phyloP scores from a whole-genome alignment of 2,888 invertebrate species.

The Metallyticus violacea region DNA sequence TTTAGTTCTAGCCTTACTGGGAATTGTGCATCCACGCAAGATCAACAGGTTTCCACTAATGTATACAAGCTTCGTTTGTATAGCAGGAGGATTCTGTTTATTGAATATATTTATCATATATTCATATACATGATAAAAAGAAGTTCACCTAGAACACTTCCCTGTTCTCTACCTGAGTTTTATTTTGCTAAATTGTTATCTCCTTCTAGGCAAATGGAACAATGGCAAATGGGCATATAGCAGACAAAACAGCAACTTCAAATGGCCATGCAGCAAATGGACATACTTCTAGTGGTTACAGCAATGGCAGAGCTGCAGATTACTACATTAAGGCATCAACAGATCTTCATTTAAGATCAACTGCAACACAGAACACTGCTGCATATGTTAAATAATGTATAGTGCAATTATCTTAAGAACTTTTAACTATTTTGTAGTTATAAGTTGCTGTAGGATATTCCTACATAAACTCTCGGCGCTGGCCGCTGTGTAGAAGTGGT shows the following conservation, averaged over 20 bases:
- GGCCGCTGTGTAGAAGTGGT: background rate
- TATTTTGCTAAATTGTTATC: background rate
- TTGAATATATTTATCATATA: background rate
- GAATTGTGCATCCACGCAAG: too few relatives aligned
- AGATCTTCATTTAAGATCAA: constrained; percentile 26
- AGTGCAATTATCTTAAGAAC: background rate
- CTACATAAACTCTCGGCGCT: background rate
- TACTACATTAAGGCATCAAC: constrained; percentile 50
- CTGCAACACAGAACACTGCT: constrained; percentile 6
- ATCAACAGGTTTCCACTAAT: too few relatives aligned
- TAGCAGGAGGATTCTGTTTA: too few relatives aligned
- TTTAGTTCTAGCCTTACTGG: too few relatives aligned
- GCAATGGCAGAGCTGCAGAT: constrained; percentile 47
- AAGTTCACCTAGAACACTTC: too few relatives aligned
- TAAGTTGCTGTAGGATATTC: background rate
- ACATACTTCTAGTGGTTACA: constrained; percentile 36
- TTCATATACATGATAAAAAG: too few relatives aligned
- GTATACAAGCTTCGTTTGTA: too few relatives aligned
- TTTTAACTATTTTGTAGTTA: background rate
- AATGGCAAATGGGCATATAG: background rate
- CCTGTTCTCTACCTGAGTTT: too few relatives aligned
- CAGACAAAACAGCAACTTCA: background rate
- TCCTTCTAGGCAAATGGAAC: background rate
- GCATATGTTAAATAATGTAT: background rate
- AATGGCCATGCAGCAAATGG: constrained; percentile 16